Conservation (phyloP, 37 sponge, comb jelly and placozoan species). For the Ephydatia muelleri region DNA sequence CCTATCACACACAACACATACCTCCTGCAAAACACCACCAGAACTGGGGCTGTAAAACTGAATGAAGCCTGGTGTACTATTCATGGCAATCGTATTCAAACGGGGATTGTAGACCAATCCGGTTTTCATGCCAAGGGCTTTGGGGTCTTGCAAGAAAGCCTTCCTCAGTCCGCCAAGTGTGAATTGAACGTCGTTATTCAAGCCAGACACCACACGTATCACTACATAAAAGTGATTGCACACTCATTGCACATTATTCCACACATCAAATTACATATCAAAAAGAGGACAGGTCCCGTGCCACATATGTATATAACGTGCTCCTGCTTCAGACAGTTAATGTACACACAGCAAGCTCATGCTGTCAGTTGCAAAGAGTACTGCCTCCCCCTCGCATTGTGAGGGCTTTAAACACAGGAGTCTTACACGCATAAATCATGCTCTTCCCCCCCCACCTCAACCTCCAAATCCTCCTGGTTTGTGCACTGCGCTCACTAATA, state of each 20-base stretch:
- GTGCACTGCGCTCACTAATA: no score
- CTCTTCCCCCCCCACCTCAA: no score
- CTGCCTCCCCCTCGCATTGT: no score
- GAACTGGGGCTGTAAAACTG: constrained; percentile 68
- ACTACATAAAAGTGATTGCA: constrained; percentile 38
- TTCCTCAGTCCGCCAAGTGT: constrained; percentile 52
- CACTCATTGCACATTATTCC: background rate
- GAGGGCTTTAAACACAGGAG: no score
- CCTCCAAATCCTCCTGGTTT: no score
- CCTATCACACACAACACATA: background rate
- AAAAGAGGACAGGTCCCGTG: no score
- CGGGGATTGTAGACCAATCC: constrained; percentile 64
- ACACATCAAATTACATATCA: no score
- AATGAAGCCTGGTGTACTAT: constrained; percentile 78
- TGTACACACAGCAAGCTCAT: no score
- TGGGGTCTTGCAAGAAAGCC: constrained; percentile 14
- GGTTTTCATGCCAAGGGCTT: constrained; percentile 64
- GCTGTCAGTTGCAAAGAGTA: no score
- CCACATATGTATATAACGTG: no score
- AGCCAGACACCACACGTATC: constrained; percentile 64
- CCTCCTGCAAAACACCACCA: constrained; percentile 27
- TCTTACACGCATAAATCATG: no score
- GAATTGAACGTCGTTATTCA: constrained; percentile 45
- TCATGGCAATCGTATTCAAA: constrained; percentile 51
- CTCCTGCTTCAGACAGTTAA: no score